Base-by-base conservation (phyloP, 2,797 vertebrate species). In the Potorous gilbertii region DNA sequence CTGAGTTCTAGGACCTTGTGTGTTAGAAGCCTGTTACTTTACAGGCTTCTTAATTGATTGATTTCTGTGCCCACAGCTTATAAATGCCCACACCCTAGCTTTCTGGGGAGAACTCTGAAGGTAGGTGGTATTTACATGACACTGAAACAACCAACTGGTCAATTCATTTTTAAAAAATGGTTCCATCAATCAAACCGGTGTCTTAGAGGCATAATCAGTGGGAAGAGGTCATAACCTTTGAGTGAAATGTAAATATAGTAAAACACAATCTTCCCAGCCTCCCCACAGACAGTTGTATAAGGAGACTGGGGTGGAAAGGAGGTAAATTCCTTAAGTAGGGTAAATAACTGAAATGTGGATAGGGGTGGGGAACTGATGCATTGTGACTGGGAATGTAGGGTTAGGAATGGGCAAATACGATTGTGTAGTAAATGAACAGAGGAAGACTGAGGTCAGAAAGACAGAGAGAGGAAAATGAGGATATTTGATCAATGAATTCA, bases 231-330 rank as follows among this genome's bases (percentile, higher is more conserved):
- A 40, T 56, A 93, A 90, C 2, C 31, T 92, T 94, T 90, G 92
- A 62, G 90, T 55, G 90, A 62, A 89, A 59, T n/a, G 52, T 27
- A 55, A 94, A 95, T 54, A 29, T 50, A 24, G 40, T 91, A 90
- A 21, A 91, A 87, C 12, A 87, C 40, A 95, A 50, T 16, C 10
- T 59, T 16, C 90, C 14, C 62, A 87, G 40, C 28, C 27, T 94
- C 57, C 11, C 94, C 34, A 92, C 92, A 93, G 81, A 96, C 66
- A 89, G 92, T 74, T 93, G 90, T 62, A 55, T 54, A 50, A 93
- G 90, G 94, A 93, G 89, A 50, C 50, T 34, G 40, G 31, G 3
- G 31, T 54, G 18, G 40, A 92, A 90, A 92, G 96, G 52, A 94
- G 13, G 5, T 95, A 95, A 96, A 95, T 93, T 96, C 27, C 66